Conservation (phyloP, 2,888 invertebrate genomes). For the Sussaba pulchella region DNA sequence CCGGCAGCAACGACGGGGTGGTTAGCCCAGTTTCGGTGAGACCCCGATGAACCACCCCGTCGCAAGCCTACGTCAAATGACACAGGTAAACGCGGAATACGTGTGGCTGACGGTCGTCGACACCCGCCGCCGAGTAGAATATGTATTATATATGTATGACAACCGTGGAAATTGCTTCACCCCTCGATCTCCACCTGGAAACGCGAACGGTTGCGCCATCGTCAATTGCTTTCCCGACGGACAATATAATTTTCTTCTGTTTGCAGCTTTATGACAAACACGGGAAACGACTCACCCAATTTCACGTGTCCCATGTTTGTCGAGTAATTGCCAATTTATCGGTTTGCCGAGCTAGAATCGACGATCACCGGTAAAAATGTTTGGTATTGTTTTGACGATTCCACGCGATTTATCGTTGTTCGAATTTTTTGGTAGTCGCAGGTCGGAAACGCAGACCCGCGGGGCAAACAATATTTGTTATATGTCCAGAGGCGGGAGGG, state of each 20-base stretch:
- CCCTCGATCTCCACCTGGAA: background rate
- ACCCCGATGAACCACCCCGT: slow-evolving; percentile 19
- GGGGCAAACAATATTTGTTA: no score
- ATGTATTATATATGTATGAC: no score
- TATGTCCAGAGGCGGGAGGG: no score
- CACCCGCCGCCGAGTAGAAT: slow-evolving; percentile 13
- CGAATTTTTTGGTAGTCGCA: no score
- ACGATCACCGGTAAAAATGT: no score
- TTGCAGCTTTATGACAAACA: background rate
- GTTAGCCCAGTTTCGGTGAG: slow-evolving; percentile 41
- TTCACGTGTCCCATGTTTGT: slow-evolving; percentile 14
- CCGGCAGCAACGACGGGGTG: background rate
- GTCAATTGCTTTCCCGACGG: slow-evolving; percentile 15
- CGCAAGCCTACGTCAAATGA: slow-evolving; percentile 3
- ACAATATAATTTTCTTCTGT: slow-evolving; percentile 25
- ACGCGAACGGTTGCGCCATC: background rate
- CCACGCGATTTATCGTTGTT: no score
- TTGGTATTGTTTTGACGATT: no score
- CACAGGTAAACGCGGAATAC: slow-evolving; percentile 2
- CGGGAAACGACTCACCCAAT: background rate
- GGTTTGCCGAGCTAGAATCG: slow-evolving; percentile 5
- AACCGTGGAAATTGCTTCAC: slow-evolving; percentile 6
- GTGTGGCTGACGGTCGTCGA: background rate
- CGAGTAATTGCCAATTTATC: slow-evolving; percentile 29
- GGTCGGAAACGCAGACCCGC: no score